Conservation (phyloP, 2,113 vertebrate species). For the Callipepla squamata region DNA sequence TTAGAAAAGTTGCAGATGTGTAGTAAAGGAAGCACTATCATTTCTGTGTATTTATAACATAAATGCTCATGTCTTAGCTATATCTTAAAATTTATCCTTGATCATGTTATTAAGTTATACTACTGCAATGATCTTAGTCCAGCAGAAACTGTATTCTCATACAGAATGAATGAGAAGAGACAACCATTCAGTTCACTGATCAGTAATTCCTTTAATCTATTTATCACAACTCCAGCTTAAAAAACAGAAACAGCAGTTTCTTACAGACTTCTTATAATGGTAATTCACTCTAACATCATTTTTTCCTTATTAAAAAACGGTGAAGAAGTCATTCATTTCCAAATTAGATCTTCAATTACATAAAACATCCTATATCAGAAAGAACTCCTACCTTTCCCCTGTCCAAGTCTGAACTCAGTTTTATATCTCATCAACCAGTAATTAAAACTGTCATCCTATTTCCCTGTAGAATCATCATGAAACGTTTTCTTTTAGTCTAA, state of each 20-base stretch:
- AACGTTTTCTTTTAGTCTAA: background rate
- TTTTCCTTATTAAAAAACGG: background rate
- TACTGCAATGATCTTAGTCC: background rate
- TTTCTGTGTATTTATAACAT: background rate
- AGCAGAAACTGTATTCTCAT: background rate
- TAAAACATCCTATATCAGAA: background rate
- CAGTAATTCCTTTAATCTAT: background rate
- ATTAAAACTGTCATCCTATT: background rate
- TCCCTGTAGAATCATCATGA: accelerated
- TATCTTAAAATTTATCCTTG: background rate
- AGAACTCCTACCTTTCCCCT: accelerated
- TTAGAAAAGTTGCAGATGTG: background rate
- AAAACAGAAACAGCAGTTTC: background rate
- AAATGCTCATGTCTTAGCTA: background rate
- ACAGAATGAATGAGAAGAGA: background rate
- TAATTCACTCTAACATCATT: background rate
- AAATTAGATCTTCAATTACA: background rate
- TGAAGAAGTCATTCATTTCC: background rate
- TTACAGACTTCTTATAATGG: background rate
- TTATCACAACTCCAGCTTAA: background rate
- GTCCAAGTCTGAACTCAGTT: background rate
- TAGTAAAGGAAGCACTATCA: background rate
- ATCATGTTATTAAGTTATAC: background rate
- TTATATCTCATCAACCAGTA: background rate
- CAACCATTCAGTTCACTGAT: background rate